Evolutionary conservation across 2,113 vertebrate genomes (phyloP).

Genomic region (Sylvilagus bachmani): DNA sequence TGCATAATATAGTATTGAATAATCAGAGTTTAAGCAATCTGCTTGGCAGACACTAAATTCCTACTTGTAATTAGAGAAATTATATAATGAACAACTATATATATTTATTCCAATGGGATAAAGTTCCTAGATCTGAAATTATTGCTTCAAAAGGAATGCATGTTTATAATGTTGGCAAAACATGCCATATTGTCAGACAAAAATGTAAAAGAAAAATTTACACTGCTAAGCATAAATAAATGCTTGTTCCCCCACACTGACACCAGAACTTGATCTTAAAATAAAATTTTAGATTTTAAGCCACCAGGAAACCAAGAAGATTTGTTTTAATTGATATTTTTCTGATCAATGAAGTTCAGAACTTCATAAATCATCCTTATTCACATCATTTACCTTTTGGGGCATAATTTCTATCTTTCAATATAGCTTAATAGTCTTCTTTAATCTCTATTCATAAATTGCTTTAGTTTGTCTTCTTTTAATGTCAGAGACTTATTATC

Average conservation of each 20-base stretch:
- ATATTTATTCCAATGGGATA: constrained; percentile 4
- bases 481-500: background rate
- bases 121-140: background rate
- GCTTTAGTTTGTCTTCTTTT: background rate
- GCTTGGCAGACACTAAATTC: background rate
- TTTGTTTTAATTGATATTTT: background rate
- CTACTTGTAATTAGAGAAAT: background rate
- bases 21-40: background rate
- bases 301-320: background rate
- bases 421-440: background rate
- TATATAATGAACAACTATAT: background rate
- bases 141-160: background rate
- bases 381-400: background rate
- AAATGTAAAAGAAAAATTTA: background rate
- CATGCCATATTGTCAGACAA: background rate
- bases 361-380: background rate
- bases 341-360: background rate
- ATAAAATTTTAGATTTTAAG: background rate
- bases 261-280: background rate
- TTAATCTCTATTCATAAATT: background rate
- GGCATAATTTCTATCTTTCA: background rate
- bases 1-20: background rate
- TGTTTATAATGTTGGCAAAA: background rate
- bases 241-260: background rate
- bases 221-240: background rate